Conservation (phyloP, 2,888 invertebrate genomes). For the Mechanitis messenoides region DNA sequence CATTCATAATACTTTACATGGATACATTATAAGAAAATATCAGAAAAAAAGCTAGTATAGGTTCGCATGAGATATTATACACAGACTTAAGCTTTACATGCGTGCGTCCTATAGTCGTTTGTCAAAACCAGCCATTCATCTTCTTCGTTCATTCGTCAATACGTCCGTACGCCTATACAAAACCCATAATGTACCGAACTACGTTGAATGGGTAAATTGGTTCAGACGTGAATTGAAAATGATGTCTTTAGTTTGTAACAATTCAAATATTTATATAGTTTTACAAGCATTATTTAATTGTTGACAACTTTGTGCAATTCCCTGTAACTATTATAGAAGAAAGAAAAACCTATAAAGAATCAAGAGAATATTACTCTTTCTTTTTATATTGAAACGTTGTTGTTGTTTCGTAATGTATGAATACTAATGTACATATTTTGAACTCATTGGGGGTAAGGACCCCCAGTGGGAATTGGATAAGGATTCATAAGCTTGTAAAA, state of each 20-base stretch:
- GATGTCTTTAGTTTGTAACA: conserved; percentile 9
- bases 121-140: conserved; percentile 56
- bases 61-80: neutral
- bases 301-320: no score
- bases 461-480: no score
- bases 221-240: conserved; percentile 17
- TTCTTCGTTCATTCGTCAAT: conserved; percentile 54
- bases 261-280: neutral
- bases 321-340: no score
- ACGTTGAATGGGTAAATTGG: conserved; percentile 17
- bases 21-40: neutral
- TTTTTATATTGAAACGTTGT: no score
- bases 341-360: no score
- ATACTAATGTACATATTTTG: no score
- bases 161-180: conserved; percentile 27
- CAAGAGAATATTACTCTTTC: no score
- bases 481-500: no score
- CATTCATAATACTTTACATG: no score
- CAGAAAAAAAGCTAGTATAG: neutral
- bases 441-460: no score
- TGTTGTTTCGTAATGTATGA: no score
- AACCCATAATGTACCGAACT: conserved; percentile 28
- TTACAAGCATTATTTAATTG: no score
- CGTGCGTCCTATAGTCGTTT: conserved; percentile 48
- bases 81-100: conserved; percentile 27